phyloP scores from a whole-genome alignment of 30 jellyfish, hydroid and myxozoan genomes.

The Aurelia sp. region DNA sequence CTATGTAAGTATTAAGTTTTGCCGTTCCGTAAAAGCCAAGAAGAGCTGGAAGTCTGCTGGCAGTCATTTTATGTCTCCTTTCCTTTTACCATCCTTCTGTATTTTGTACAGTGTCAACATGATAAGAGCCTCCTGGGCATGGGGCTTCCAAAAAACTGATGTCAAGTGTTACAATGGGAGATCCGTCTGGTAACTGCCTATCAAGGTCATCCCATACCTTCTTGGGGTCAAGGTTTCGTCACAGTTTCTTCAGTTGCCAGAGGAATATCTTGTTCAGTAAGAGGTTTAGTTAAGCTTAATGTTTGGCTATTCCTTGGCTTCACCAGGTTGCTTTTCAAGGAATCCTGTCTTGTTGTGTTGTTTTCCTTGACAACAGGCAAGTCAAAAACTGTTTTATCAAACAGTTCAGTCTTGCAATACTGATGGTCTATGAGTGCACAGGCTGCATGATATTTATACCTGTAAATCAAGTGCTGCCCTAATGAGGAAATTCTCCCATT shows the following conservation, averaged over 20 bases:
- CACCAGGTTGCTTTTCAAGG: neutral
- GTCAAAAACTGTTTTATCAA: too few species aligned
- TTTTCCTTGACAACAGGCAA: neutral
- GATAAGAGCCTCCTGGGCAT: conserved; percentile 3
- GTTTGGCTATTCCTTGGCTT: neutral
- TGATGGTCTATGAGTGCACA: too few species aligned
- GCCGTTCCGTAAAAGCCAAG: too few species aligned
- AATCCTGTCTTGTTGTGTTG: neutral
- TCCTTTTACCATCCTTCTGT: neutral
- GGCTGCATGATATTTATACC: too few species aligned
- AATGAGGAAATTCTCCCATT: neutral
- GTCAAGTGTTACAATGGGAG: conserved; percentile 1
- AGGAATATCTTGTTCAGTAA: neutral
- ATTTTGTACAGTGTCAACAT: conserved; percentile 1
- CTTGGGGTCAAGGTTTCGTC: neutral
- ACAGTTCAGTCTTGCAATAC: too few species aligned
- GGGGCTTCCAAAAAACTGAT: conserved; percentile 3
- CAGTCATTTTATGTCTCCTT: neutral
- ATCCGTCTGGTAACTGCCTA: neutral
- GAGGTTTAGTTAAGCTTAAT: too few species aligned
- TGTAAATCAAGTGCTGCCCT: conserved; percentile 6
- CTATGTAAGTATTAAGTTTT: too few species aligned
- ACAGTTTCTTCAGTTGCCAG: neutral
- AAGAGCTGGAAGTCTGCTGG: conserved; percentile 8
- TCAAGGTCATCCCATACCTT: neutral